Evolutionary conservation across 2,113 vertebrate species (phyloP), one percentile per base, ranked within the genome.

Genomic region (Mystacornis crossleyi): DNA sequence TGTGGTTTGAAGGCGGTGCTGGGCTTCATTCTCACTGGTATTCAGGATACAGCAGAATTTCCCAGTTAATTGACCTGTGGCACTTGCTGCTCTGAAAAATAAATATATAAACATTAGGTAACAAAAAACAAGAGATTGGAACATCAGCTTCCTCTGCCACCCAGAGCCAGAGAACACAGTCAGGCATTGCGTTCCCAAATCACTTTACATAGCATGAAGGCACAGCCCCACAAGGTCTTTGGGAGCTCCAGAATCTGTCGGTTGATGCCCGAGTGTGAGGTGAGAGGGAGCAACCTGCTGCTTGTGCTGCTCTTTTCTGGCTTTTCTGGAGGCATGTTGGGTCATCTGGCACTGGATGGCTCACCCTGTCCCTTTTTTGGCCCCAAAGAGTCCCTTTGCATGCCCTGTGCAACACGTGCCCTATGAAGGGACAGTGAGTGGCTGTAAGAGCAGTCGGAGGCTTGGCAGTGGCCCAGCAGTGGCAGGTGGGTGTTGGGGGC

Each of bases 381-480:
- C 43, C 67, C 62, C 29, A 4, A 2, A 8, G 26, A 57, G 29
- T 71, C 79, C 69, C 33, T 55, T 20, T 51, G 57, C 67, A 9
- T 81, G 36, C 25, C 9, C 18, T 0, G 0, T 31, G 33, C 7
- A 33, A 9, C 4, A 9, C 2, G 10, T 65, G 58, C 58, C 55
- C 71, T 29, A 42, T 2, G 40, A 55, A 42, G 45, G 38, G n/a
- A n/a, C 69, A 64, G 31, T 1, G 17, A 24, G 33, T 25, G 1
- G 6, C 61, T 62, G 24, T 34, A 4, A 26, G 36, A 70, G 47
- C 40, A 25, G 50, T 3, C 0, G 4, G 67, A n/a, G 9, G 5
- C 26, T 7, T 31, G 1, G 2, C 0, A 0, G 42, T 38, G 50
- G 47, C 18, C 5, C 4, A 1, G 33, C 1, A 0, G 54, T 12